Evolutionary conservation across 2,113 vertebrate genomes (phyloP).

Genomic region (Romanogobio albipinnatus): DNA sequence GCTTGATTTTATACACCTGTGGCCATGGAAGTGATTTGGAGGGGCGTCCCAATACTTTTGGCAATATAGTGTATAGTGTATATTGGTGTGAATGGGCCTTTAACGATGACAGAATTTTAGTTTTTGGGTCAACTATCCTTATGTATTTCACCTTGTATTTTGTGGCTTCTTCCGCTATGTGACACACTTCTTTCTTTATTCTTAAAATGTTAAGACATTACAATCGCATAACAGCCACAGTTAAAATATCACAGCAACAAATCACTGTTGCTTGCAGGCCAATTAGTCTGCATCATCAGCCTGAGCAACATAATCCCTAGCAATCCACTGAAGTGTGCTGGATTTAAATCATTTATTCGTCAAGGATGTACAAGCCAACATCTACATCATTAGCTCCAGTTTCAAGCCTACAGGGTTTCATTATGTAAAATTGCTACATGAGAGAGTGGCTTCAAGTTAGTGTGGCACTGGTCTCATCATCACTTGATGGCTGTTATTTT

Average conservation of each 20-base stretch:
- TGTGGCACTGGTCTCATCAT: constrained; percentile 48
- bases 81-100: too few relatives aligned
- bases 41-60: too few relatives aligned
- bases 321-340: constrained; percentile 56
- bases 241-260: constrained; percentile 48
- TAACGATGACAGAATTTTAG: neutral
- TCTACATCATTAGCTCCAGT: constrained; percentile 59
- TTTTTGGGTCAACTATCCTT: neutral
- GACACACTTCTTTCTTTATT: neutral
- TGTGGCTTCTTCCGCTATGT: neutral
- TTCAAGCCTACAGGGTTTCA: constrained; percentile 58
- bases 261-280: constrained; percentile 38
- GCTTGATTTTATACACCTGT: too few relatives aligned
- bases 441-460: constrained; percentile 43
- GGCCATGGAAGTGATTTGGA: too few relatives aligned
- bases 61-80: too few relatives aligned
- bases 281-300: constrained; percentile 55
- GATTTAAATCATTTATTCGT: constrained; percentile 60
- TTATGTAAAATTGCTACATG: constrained; percentile 55
- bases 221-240: constrained; percentile 16
- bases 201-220: constrained; percentile 19
- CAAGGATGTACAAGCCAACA: constrained; percentile 46
- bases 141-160: neutral
- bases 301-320: constrained; percentile 50
- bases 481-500: constrained; percentile 42